Conservation (phyloP, 1,140 invertebrate genomes). For the Drosophila kikkawai region DNA sequence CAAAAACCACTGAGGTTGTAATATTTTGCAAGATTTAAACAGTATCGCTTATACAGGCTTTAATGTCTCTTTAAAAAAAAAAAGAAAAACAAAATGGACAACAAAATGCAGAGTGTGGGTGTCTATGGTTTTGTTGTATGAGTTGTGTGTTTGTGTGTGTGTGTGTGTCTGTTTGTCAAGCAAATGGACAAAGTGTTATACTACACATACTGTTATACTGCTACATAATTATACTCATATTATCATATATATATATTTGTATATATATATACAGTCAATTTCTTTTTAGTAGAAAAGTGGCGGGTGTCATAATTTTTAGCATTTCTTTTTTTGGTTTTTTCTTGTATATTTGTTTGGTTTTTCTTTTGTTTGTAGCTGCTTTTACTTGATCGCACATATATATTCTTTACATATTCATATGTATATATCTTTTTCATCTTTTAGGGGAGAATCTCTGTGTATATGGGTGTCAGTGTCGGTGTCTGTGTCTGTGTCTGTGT, state of each 20-base stretch:
- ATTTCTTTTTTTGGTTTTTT: constrained; percentile 24
- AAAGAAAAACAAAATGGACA: constrained; percentile 36
- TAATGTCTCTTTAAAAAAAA: constrained; percentile 29
- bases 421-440: constrained; percentile 51
- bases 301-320: constrained; percentile 75
- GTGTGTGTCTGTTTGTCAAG: constrained; percentile 55
- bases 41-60: constrained; percentile 43
- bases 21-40: constrained; percentile 44
- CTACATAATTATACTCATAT: constrained; percentile 71
- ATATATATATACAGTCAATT: constrained; percentile 75
- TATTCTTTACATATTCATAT: constrained; percentile 57
- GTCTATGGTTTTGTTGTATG: constrained; percentile 8
- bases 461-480: constrained; percentile 8
- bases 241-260: constrained; percentile 62
- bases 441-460: constrained; percentile 33
- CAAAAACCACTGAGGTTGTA: constrained; percentile 3
- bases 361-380: constrained; percentile 51
- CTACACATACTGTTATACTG: constrained; percentile 73
- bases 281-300: constrained; percentile 76
- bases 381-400: constrained; percentile 61
- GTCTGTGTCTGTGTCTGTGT: background rate
- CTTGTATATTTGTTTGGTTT: constrained; percentile 22
- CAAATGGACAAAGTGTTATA: constrained; percentile 68
- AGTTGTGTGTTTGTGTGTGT: constrained; percentile 25
- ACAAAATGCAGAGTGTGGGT: constrained; percentile 45